Conservation (phyloP, 2,797 vertebrate species). For the Dryobates pubescens region DNA sequence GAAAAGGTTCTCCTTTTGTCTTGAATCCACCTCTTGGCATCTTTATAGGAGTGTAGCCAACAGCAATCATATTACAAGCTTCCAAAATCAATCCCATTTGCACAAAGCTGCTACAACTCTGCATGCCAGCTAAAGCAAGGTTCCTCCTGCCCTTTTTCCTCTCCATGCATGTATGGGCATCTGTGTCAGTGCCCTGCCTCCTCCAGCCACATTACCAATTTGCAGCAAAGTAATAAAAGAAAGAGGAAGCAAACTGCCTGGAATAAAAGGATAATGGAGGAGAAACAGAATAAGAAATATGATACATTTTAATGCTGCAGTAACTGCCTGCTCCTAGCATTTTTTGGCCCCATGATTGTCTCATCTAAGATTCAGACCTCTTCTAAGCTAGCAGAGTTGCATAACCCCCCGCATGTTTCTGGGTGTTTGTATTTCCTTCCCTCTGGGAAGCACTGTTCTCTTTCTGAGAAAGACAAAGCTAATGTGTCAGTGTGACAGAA, state of each 20-base stretch:
- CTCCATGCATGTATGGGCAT: background rate
- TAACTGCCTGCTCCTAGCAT: background rate
- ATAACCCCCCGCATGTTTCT: background rate
- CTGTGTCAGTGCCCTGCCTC: background rate
- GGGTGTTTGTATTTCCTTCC: background rate
- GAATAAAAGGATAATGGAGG: slow-evolving; percentile 15
- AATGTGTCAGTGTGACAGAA: slow-evolving; percentile 1
- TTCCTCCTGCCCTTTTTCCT: background rate
- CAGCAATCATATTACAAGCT: background rate
- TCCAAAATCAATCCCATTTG: background rate
- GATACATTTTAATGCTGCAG: background rate
- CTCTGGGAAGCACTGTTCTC: slow-evolving; percentile 26
- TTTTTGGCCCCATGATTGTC: background rate
- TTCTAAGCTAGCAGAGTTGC: background rate
- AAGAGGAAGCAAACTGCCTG: background rate
- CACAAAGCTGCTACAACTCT: background rate
- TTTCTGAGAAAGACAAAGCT: slow-evolving; percentile 9
- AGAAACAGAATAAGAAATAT: slow-evolving; percentile 14
- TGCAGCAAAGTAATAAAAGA: background rate
- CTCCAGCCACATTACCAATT: background rate
- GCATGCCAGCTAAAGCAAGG: background rate
- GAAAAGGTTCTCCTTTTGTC: background rate
- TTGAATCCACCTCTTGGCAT: background rate
- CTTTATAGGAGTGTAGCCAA: background rate
- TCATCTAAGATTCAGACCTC: background rate